Evolutionary conservation across 1,140 invertebrate genomes (phyloP).

Genomic region (Panagrolaimus sp.): DNA sequence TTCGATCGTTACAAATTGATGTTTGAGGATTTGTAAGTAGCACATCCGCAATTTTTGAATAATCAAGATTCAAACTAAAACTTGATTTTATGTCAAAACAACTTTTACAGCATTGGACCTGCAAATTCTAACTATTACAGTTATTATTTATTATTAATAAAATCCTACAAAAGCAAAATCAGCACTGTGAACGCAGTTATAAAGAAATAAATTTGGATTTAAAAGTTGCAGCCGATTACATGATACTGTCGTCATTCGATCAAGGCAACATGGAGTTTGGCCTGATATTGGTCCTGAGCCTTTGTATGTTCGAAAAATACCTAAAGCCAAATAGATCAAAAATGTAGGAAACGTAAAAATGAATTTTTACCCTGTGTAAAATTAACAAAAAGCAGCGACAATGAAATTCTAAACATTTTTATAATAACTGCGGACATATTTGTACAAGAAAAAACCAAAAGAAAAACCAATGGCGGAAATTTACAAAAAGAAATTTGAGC

Average conservation of each 20-base stretch:
- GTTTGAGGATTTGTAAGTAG: constrained; percentile 36
- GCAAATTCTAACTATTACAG: too few species aligned
- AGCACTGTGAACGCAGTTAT: constrained; percentile 43
- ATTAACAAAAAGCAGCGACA: neutral
- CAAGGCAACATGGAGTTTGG: constrained; percentile 51
- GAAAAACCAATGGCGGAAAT: neutral
- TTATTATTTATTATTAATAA: too few species aligned
- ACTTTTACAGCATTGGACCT: constrained; percentile 49
- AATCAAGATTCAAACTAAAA: constrained; percentile 31
- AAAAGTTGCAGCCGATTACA: constrained; percentile 40
- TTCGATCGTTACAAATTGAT: constrained; percentile 36
- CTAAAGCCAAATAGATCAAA: too few species aligned
- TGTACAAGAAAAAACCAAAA: neutral
- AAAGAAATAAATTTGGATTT: constrained; percentile 37
- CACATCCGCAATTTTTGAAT: constrained; percentile 32
- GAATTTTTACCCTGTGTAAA: neutral
- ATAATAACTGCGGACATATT: neutral
- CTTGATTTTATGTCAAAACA: constrained; percentile 42
- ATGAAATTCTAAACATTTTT: neutral
- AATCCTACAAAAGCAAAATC: constrained; percentile 51
- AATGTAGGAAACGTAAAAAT: neutral
- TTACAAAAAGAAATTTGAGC: neutral
- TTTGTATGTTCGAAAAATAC: constrained; percentile 5
- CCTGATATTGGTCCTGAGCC: constrained; percentile 33
- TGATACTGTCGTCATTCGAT: constrained; percentile 41